These are phyloP conservation scores for Stomorhina lunata DNA, from an alignment of 2,888 invertebrate species.

Conservation along the genomic window DNA sequence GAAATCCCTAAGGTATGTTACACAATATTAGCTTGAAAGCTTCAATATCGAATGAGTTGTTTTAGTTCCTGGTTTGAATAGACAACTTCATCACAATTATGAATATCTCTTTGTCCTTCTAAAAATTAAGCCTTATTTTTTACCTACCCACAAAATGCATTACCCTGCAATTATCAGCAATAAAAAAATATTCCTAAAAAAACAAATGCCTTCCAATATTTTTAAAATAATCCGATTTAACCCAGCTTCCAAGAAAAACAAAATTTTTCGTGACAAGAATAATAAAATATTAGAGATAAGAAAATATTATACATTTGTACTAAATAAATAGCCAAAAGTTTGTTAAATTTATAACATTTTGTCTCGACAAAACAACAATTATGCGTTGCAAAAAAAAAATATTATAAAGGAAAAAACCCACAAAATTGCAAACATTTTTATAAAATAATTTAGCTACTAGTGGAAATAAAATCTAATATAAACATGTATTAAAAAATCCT, in stretches of 20 bases:
- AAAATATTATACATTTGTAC: not conserved
- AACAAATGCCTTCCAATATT: not conserved
- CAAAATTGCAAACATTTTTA: slow-evolving; percentile 13
- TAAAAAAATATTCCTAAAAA: not conserved
- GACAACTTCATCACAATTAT: no score
- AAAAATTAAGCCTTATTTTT: no score
- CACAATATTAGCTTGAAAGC: no score
- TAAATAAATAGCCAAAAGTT: slow-evolving; percentile 31
- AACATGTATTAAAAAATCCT: slow-evolving; percentile 4
- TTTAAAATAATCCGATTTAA: not conserved
- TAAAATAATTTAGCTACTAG: slow-evolving; percentile 5
- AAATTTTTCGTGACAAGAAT: slow-evolving; percentile 44
- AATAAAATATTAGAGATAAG: slow-evolving; percentile 25
- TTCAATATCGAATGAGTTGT: no score
- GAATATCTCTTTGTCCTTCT: no score
- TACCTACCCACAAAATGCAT: not conserved
- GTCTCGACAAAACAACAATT: slow-evolving; percentile 46
- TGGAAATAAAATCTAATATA: not conserved
- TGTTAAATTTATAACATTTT: slow-evolving; percentile 39
- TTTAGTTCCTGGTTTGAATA: no score
- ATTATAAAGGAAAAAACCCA: not conserved
- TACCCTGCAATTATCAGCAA: not conserved
- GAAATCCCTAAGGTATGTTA: no score
- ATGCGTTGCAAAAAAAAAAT: not conserved
- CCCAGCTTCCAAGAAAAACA: slow-evolving; percentile 7